Evolutionary conservation across 2,113 vertebrate species (phyloP), one percentile per base, ranked within the genome.

Genomic region (Polyodon spathula): DNA sequence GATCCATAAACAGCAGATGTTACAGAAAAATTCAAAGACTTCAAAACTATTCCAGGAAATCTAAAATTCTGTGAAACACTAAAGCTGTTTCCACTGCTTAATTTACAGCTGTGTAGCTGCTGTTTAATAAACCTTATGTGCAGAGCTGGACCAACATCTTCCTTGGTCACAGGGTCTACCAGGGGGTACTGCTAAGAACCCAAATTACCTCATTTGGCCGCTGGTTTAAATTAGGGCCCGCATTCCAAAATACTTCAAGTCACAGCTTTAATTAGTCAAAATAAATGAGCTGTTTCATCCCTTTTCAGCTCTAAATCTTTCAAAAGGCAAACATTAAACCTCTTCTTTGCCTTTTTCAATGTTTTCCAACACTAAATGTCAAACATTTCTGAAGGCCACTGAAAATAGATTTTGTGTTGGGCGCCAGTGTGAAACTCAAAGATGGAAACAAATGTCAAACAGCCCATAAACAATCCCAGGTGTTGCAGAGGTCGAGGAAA

Each of bases 381-480:
- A 63, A 40, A n/a, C 11, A 27, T 38, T 16, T 5, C 1, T 48
- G 16, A 12, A 63, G 8, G 17, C 12, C 8, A 17, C 37, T 39
- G 42, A 4, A 64, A 56, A n/a, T 54, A 16, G 37, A 43, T 37
- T 38, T 56, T 8, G 43, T 37, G 43, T 14, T 17, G 16, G 37
- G 43, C 39, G 17, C n/a, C 46, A 57, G 56, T 56, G 54, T 63
- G 62, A 63, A 58, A 51, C 43, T 46, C n/a, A 39, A 58, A 43
- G n/a, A 5, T 37, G 44, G 10, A 15, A 15, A 37, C 27, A 58
- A 58, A 63, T 63, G 62, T 63, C 62, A 63, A 56, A 42, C 38
- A 56, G 48, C 40, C 54, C 54, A 48, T 14, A 16, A 56, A 48
- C 39, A 40, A 8, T 40, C 43, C 54, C 15, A 52, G 27, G 27